These are phyloP conservation scores for Poeciliopsis retropinna DNA, from an alignment of 2,113 vertebrate species.

Conservation along the genomic window DNA sequence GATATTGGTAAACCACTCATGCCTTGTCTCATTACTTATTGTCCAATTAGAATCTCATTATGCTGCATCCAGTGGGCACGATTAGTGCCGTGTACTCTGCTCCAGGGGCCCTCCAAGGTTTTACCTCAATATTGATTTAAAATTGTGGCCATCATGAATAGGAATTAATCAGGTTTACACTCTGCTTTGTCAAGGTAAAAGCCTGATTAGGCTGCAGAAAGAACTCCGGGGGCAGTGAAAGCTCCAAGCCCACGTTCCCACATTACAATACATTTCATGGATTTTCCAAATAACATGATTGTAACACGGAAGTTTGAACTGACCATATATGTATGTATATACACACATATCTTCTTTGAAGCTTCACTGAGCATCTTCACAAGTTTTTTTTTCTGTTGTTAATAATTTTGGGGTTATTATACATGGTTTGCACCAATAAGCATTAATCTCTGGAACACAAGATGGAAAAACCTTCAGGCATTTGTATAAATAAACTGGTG, in stretches of 20 bases:
- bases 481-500: too few relatives aligned
- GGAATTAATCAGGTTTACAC: conserved; percentile 70
- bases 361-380: too few relatives aligned
- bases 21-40: conserved; percentile 76
- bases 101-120: conserved; percentile 68
- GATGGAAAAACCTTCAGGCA: too few relatives aligned
- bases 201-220: conserved; percentile 46
- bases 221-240: conserved; percentile 14
- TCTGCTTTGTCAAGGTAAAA: conserved; percentile 48
- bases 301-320: conserved; percentile 1
- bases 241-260: conserved; percentile 19
- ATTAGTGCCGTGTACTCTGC: conserved; percentile 70
- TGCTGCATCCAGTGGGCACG: conserved; percentile 71
- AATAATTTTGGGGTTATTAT: too few relatives aligned
- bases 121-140: conserved; percentile 72
- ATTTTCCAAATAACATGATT: conserved; percentile 15
- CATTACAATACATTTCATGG: conserved; percentile 26
- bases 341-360: too few relatives aligned
- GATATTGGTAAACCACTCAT: conserved; percentile 80
- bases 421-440: too few relatives aligned
- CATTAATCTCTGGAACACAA: too few relatives aligned
- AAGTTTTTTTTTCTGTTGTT: too few relatives aligned
- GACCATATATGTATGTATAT: neutral
- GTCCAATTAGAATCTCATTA: conserved; percentile 84
- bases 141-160: conserved; percentile 57